phyloP scores from a whole-genome alignment of 2,113 vertebrate species.

The Petromus typicus region DNA sequence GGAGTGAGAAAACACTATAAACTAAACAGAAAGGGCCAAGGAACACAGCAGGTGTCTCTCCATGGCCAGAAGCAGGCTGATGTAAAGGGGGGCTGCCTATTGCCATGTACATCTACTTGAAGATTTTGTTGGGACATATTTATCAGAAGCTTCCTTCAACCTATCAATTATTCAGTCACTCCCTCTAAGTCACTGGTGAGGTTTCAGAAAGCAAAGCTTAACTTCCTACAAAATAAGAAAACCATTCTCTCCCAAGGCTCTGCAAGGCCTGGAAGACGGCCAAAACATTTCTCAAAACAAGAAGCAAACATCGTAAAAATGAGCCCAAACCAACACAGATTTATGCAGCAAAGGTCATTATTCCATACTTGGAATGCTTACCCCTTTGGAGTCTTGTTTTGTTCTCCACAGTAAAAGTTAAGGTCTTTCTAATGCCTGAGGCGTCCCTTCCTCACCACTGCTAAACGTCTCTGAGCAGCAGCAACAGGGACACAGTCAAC shows the following conservation, averaged over 20 bases:
- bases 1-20: not conserved
- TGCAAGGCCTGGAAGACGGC: conserved; percentile 72
- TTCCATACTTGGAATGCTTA: conserved; percentile 4
- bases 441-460: conserved; percentile 2
- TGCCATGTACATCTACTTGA: not conserved
- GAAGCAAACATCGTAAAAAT: conserved; percentile 81
- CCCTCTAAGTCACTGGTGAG: not conserved
- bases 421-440: conserved; percentile 47
- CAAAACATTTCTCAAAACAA: conserved; percentile 80
- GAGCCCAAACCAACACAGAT: conserved; percentile 73
- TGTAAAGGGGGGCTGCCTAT: not conserved
- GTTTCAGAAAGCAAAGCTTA: conserved; percentile 77
- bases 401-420: conserved; percentile 64
- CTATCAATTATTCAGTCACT: conserved; percentile 22
- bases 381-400: conserved; percentile 44
- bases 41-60: not conserved
- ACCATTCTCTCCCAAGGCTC: conserved; percentile 75
- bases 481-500: not conserved
- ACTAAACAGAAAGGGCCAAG: not conserved
- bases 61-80: not conserved
- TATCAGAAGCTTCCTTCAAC: not conserved
- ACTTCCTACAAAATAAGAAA: conserved; percentile 79
- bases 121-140: not conserved
- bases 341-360: conserved; percentile 66
- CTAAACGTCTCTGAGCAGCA: not conserved